Evolutionary conservation across 2,113 vertebrate species (phyloP), one percentile per base, ranked within the genome.

Genomic region (Anolis carolinensis): DNA sequence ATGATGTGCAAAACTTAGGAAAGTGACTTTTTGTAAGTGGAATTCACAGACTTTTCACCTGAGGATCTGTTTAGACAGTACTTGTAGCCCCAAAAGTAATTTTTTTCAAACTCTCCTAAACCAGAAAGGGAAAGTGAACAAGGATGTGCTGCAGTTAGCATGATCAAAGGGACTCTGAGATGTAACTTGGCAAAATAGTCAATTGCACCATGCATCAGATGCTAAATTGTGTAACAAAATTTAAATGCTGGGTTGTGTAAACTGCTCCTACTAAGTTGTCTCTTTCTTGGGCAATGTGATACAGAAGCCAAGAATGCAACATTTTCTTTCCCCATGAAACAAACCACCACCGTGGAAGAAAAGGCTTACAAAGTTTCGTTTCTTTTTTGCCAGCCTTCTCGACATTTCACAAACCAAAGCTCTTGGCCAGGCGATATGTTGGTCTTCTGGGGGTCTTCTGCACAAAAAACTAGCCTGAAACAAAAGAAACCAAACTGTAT

Each of bases 401-500:
- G 93, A 86, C 99, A 99, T 90, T 99, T 99, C n/a, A 95, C 80
- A 72, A 97, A 99, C 77, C 96, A 97, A 82, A 99, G 87, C 1
- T 97, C 96, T 65, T 95, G 96, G 0, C 98, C 98, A 1, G 98
- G 98, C 20, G 97, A 91, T 72, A 99, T 97, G 27, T 95, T 95
- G 0, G 91, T 97, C 71, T 83, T 89, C 91, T 88, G 93, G 8
- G 65, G 89, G 67, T 98, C 96, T 93, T 97, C 94, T 10, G 94
- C 96, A 87, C 99, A 99, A 88, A 99, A 99, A 0, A 97, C 97
- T 93, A 97, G 94, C 89, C 99, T 99, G 91, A 34, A n/a, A 91
- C 25, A 70, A 25, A 10, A 14, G 50, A 16, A 55, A 82, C 52
- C 13, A 34, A 48, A 23, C 7, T 32, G 9, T 18, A n/a, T 14